Conservation (phyloP, 2,113 vertebrate genomes). For the Gymnobelideus leadbeateri region DNA sequence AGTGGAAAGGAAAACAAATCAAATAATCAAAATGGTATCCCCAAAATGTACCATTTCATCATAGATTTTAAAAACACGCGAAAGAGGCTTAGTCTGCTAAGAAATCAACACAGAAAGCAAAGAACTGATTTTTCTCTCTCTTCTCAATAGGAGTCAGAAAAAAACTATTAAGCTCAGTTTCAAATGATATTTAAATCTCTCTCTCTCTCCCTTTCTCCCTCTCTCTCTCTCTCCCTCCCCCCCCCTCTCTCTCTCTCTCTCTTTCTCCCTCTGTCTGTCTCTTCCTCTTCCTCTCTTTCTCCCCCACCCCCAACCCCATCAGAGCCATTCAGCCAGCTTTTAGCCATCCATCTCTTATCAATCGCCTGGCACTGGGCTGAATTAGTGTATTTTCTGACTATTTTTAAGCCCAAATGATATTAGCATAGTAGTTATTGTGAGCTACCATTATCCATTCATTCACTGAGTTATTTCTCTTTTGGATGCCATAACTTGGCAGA, state of each 20-base stretch:
- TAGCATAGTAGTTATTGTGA: conserved; percentile 11
- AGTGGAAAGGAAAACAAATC: conserved; percentile 72
- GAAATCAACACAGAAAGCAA: conserved; percentile 22
- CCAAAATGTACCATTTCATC: conserved; percentile 54
- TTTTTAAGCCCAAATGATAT: conserved; percentile 39
- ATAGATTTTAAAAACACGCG: conserved; percentile 58
- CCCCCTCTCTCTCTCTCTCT: too few relatives aligned
- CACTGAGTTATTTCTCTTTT: neutral
- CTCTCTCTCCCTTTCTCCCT: neutral
- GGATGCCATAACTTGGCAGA: conserved; percentile 33
- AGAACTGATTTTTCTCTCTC: neutral
- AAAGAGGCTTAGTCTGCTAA: conserved; percentile 17
- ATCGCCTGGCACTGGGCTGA: neutral
- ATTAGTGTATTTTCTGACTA: conserved; percentile 20
- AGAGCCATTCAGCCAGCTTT: neutral
- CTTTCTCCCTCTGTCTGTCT: neutral
- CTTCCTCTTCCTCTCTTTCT: neutral
- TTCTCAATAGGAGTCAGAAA: conserved; percentile 2
- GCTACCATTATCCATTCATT: neutral
- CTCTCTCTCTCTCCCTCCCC: neutral
- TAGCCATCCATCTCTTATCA: neutral
- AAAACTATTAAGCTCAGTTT: conserved; percentile 19
- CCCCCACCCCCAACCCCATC: too few relatives aligned
- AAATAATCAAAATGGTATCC: conserved; percentile 73
- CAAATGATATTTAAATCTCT: neutral